A percentile compares a stretch with the other conserved stretches of the same genome.
Conservation (phyloP, 1,140 invertebrate genomes). For the Bilobella aurantiaca region DNA sequence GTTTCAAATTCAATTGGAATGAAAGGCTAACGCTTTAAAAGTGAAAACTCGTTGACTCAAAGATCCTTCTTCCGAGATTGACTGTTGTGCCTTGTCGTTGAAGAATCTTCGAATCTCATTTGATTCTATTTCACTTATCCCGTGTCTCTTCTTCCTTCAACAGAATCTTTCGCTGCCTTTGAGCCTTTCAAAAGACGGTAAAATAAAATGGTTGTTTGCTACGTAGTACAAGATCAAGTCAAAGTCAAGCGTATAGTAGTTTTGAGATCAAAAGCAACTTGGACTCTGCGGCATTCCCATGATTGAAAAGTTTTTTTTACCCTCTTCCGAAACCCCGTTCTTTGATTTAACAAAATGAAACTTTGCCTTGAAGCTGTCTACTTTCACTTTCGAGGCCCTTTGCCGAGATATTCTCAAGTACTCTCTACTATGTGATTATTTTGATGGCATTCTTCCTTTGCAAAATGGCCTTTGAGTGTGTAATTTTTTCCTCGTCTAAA, state of each 20-base stretch:
- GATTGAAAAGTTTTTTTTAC: conserved; percentile 30
- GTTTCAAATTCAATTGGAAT: conserved; percentile 23
- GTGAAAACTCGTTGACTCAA: not conserved
- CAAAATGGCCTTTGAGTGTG: not conserved
- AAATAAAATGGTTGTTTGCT: not conserved
- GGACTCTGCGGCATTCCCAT: conserved; percentile 20
- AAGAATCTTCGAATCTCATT: conserved; percentile 28
- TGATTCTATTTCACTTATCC: conserved; percentile 15
- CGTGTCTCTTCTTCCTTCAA: not conserved
- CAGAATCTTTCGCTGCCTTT: not conserved
- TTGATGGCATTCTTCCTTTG: conserved; percentile 30
- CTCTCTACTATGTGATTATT: conserved; percentile 27
- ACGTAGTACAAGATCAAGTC: conserved; percentile 6
- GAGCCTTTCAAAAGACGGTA: conserved; percentile 5
- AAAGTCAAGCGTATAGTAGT: conserved; percentile 6
- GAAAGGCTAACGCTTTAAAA: conserved; percentile 8
- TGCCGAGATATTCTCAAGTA: not conserved
- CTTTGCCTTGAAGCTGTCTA: not conserved
- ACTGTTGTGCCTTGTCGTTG: conserved; percentile 3
- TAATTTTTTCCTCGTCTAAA: conserved; percentile 2
- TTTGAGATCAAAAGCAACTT: conserved; percentile 11
- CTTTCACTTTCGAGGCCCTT: not conserved
- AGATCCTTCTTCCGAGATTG: not conserved
- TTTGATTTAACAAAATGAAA: conserved; percentile 1
- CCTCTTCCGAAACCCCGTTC: not conserved